Evolutionary conservation across 92 coral and sea anemone genomes (phyloP).

Genomic region (Plumapathes pennacea): DNA sequence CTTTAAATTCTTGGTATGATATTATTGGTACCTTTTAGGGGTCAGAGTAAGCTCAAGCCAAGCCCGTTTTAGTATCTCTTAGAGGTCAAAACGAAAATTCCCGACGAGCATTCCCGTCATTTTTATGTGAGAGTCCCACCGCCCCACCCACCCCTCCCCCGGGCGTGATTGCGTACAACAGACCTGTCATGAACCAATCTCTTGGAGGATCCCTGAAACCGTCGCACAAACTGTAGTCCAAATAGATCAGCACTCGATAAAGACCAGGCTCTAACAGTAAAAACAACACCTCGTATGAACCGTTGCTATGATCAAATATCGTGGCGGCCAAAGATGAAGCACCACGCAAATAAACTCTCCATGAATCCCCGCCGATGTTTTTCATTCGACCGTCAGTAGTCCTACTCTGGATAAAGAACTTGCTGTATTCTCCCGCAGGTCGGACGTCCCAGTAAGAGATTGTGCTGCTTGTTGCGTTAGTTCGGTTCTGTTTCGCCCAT

Average conservation of each 20-base stretch:
- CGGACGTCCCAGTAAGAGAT: slow-evolving; percentile 61
- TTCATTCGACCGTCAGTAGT: slow-evolving; percentile 58
- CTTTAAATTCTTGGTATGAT: too few species aligned
- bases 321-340: slow-evolving; percentile 74
- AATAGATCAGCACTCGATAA: slow-evolving; percentile 48
- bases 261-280: slow-evolving; percentile 86
- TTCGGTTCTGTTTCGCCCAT: slow-evolving; percentile 48
- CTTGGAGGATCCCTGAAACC: slow-evolving; percentile 84
- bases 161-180: too few species aligned
- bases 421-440: slow-evolving; percentile 79
- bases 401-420: slow-evolving; percentile 73
- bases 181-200: slow-evolving; percentile 71
- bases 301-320: slow-evolving; percentile 82
- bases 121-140: too few species aligned
- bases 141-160: too few species aligned
- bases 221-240: slow-evolving; percentile 82
- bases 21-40: too few species aligned
- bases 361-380: slow-evolving; percentile 78
- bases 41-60: too few species aligned
- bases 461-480: slow-evolving; percentile 64
- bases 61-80: too few species aligned
- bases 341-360: slow-evolving; percentile 72
- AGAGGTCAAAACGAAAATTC: too few species aligned
- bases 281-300: slow-evolving; percentile 84
- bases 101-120: too few species aligned